Evolutionary conservation across 2,113 vertebrate genomes (phyloP), one percentile per base, ranked within the genome.

Genomic region (Tympanuchus pallidicinctus): DNA sequence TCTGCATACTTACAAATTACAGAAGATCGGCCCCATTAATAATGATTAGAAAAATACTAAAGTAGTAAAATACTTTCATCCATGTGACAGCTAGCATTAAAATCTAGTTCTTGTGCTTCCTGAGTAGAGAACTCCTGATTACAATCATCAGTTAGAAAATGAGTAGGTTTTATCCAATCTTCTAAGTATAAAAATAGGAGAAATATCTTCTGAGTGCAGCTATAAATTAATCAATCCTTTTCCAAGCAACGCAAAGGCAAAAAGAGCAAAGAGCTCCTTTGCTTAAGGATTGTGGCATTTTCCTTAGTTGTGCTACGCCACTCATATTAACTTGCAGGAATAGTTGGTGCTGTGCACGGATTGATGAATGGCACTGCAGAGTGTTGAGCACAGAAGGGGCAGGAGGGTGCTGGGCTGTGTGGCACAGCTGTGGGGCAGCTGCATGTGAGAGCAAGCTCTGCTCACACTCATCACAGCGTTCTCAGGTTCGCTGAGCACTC

Each of bases 201-300:
- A 97, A 85, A 69, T 91, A 91, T 96, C 77, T 75, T 87, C 91
- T 59, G 70, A 72, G 80, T 64, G 96, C 97, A 98, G 97, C 94
- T 95, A 43, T 95, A 89, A 89, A 95, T 97, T 95, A 90, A 61
- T 95, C 93, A 96, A 96, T 96, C 95, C 94, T 97, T 95, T 96
- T 92, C 97, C 77, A 94, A 97, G 84, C 84, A 57, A 85, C 64
- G 93, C 94, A 89, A 94, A 90, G 96, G 97, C 95, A 96, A 87
- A 92, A 96, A 92, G 89, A 92, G 97, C 96, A 97, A 93, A 96
- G 96, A 89, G 91, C 56, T 69, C 84, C 80, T 95, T 94, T 89
- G 86, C 93, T 97, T 97, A 97, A 95, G 96, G 97, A 83, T 77
- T 96, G 65, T 84, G 95, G 60, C 32, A 25, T 79, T 95, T 88